Evolutionary conservation across 2,888 invertebrate genomes (phyloP), one percentile per base, ranked within the genome.

Genomic region (Mythimna pallens): DNA sequence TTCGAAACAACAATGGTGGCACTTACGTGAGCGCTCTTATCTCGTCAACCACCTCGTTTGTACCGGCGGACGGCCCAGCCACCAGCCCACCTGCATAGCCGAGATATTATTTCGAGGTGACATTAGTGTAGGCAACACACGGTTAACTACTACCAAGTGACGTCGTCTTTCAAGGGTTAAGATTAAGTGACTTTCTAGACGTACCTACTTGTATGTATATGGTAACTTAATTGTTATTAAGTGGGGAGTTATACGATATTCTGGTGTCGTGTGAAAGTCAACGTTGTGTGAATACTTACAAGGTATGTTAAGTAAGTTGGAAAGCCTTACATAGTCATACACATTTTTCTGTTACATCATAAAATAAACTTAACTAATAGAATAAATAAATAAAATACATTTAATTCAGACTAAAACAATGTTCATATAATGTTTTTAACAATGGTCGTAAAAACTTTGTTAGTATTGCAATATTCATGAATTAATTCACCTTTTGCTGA

Each of bases 21-120:
- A 92, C 93, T 93, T 92, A 93, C 89, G 89, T 75, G 87, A 87
- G 86, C 87, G 89, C 88, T 91, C 92, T 94, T 94, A 94, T 94
- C 94, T 93, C 92, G 89, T 91, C 90, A 90, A 89, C 91, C 92
- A 91, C 91, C 90, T 92, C 93, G 92, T 93, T 93, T 93, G 92
- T 92, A 91, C 86, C 87, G 84, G 87, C 86, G 88, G 88, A 76
- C 84, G 87, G 84, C 85, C 0, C 58, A 34, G 84, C 87, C 83
- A 84, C 83, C 85, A 83, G 88, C 87, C 88, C 89, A 94, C 93
- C 92, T 93, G 91, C 91, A 91, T 84, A 81, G 84, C 84, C 81
- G 86, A 88, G 92, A 92, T 92, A 92, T 87, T 87, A 86, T 85
- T 82, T 83, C 74, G 81, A 83, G 85, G 80, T 81, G 81, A 85